Conservation (phyloP, 2,113 vertebrate genomes). For the Mixornis gularis region DNA sequence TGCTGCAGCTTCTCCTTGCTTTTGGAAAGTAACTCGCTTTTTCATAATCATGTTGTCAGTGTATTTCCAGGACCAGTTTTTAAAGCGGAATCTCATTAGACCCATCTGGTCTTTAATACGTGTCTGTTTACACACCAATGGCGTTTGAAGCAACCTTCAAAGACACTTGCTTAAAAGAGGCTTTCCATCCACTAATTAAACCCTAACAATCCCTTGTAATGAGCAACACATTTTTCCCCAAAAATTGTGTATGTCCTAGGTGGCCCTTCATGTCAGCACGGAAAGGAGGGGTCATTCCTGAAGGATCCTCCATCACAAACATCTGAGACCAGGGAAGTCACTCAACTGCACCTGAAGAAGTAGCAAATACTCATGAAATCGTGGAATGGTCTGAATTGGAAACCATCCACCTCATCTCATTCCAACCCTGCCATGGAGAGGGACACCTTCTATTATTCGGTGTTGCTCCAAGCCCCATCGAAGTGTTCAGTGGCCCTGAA, state of each 20-base stretch:
- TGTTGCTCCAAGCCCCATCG: neutral
- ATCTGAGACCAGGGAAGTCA: constrained; percentile 20
- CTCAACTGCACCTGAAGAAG: constrained; percentile 3
- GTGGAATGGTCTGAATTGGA: neutral
- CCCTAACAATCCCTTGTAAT: constrained; percentile 4
- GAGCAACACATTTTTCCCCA: neutral
- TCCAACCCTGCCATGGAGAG: neutral
- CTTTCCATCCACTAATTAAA: constrained; percentile 45
- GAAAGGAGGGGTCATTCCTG: constrained; percentile 11
- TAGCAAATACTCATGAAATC: neutral
- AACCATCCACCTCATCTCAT: neutral
- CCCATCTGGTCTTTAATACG: neutral
- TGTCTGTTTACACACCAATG: neutral
- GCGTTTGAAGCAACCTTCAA: constrained; percentile 44
- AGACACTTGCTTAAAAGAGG: constrained; percentile 13
- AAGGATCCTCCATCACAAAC: constrained; percentile 19
- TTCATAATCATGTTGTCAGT: neutral
- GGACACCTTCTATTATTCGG: neutral
- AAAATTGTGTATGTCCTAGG: neutral
- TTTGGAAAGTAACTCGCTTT: neutral
- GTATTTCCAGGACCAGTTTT: constrained; percentile 2
- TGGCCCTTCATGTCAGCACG: neutral
- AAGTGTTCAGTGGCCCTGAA: neutral
- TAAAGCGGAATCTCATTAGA: constrained; percentile 3
- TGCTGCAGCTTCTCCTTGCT: neutral